Evolutionary conservation across 2,113 vertebrate genomes (phyloP).

Genomic region (Syngnathoides biaculeatus): DNA sequence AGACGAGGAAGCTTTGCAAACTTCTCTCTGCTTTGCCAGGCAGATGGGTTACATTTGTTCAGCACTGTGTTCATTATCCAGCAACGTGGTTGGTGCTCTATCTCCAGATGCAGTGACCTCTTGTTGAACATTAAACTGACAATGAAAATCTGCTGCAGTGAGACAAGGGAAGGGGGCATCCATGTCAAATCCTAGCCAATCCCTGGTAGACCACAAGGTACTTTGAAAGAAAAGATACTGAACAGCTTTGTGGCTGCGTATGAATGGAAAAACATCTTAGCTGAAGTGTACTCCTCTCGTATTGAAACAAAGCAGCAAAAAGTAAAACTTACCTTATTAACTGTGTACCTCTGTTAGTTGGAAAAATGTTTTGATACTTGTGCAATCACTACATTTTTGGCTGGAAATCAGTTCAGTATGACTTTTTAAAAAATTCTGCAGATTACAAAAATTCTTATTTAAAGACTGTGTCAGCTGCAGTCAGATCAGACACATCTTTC

Average conservation of each 20-base stretch:
- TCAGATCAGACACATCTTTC: not conserved
- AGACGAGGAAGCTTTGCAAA: conserved; percentile 58
- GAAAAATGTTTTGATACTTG: not conserved
- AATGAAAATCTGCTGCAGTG: conserved; percentile 42
- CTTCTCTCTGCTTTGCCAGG: conserved; percentile 38
- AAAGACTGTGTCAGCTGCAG: not conserved
- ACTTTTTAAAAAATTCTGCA: not conserved
- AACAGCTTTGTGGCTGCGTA: conserved; percentile 29
- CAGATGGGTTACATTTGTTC: conserved; percentile 54
- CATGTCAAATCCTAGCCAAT: conserved; percentile 47
- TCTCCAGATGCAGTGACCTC: conserved; percentile 61
- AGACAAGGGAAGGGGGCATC: conserved; percentile 26
- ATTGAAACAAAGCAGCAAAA: conserved; percentile 16
- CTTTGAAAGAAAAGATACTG: conserved; percentile 33
- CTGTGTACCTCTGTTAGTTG: not conserved
- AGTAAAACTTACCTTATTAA: not conserved
- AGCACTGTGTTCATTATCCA: conserved; percentile 60
- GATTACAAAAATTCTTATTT: not conserved
- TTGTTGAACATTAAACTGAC: conserved; percentile 54
- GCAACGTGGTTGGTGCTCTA: conserved; percentile 52
- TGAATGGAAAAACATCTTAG: conserved; percentile 30
- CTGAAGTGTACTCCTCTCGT: conserved; percentile 37
- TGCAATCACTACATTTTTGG: not conserved
- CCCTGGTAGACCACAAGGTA: conserved; percentile 20
- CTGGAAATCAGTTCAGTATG: not conserved